Evolutionary conservation across 2,113 vertebrate genomes (phyloP).

Genomic region (Murina feae): DNA sequence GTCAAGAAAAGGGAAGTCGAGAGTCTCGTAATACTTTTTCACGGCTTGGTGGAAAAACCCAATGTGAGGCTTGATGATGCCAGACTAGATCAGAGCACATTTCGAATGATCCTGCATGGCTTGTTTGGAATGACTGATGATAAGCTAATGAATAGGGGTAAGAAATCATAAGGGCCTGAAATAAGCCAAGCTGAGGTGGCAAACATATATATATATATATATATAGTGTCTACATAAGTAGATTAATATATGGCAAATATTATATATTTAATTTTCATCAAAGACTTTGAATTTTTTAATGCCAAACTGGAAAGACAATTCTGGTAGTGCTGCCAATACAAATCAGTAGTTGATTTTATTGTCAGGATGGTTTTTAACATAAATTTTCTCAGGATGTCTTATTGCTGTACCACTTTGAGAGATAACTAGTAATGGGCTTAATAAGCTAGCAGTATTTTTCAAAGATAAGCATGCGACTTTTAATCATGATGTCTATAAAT

Average conservation of each 20-base stretch:
- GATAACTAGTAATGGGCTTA: background rate
- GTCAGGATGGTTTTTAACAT: background rate
- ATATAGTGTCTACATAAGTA: background rate
- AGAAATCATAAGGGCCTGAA: background rate
- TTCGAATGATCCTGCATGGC: conserved; percentile 82
- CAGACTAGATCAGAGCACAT: conserved; percentile 83
- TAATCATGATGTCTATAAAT: background rate
- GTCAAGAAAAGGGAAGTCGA: conserved; percentile 86
- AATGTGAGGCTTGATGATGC: conserved; percentile 25
- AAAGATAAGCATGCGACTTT: background rate
- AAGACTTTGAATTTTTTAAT: background rate
- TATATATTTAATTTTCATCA: background rate
- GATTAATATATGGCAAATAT: background rate
- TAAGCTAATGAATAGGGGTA: conserved; percentile 91
- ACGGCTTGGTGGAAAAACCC: conserved; percentile 75
- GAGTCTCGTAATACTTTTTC: conserved; percentile 85
- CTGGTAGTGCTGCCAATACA: background rate
- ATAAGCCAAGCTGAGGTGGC: background rate
- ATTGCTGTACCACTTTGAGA: background rate
- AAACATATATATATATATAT: background rate
- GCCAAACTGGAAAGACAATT: background rate
- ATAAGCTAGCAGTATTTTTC: background rate
- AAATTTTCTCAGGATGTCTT: background rate
- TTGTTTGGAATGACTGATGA: conserved; percentile 89
- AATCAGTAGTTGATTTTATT: background rate